phyloP scores from a whole-genome alignment of 2,888 invertebrate genomes.

The Andrena camellia region DNA sequence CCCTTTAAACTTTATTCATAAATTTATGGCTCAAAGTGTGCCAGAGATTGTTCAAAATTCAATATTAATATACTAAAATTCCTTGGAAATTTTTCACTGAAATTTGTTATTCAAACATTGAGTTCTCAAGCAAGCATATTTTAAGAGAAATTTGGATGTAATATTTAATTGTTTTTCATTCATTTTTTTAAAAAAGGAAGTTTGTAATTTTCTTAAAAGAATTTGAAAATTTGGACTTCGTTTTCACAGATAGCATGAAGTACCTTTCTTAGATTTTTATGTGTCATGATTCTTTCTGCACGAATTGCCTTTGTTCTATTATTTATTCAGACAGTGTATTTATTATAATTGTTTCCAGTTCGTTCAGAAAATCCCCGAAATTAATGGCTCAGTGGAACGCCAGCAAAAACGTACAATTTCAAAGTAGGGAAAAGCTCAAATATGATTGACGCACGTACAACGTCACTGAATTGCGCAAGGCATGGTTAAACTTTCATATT shows the following conservation, averaged over 20 bases:
- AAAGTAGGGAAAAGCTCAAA: slow-evolving; percentile 12
- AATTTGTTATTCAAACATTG: neutral
- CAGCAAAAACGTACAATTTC: neutral
- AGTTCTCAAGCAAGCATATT: neutral
- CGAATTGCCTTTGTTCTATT: too few species aligned
- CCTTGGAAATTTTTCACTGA: neutral
- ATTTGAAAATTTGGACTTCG: too few species aligned
- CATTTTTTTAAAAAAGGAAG: too few species aligned
- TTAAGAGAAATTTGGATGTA: neutral
- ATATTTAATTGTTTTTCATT: too few species aligned
- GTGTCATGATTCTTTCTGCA: too few species aligned
- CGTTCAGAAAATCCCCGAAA: neutral
- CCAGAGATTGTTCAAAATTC: neutral
- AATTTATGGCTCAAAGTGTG: slow-evolving; percentile 4
- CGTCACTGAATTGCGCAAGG: slow-evolving; percentile 13
- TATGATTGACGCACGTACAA: slow-evolving; percentile 12
- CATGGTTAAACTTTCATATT: neutral
- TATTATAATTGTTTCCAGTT: neutral
- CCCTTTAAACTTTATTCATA: neutral
- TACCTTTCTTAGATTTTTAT: too few species aligned
- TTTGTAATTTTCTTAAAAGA: too few species aligned
- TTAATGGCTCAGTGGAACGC: neutral
- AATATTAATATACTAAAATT: neutral
- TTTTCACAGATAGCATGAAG: too few species aligned
- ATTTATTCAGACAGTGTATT: neutral